Evolutionary conservation across 2,888 invertebrate species (phyloP), one percentile per base, ranked within the genome.

Genomic region (Druceiella hillmani): DNA sequence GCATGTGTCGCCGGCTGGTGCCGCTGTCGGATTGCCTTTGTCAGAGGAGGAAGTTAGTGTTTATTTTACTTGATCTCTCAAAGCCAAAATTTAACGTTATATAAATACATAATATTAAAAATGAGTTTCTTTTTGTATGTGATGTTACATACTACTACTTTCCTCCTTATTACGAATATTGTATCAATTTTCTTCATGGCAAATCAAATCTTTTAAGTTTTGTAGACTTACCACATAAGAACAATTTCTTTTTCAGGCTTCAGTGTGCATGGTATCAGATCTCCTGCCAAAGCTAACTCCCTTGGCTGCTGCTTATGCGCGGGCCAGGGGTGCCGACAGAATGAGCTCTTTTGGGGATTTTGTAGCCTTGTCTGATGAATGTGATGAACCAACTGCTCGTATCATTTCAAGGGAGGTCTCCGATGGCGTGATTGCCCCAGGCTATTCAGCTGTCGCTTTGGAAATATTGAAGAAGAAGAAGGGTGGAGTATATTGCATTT

Each of bases 321-420:
- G 97, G 40, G 98, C 98, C 0, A 79, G 98, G 57, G 97, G 98
- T 33, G 95, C 97, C 10, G 98, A 99, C 66, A 79, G 98, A 36
- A 98, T 99, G 98, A 97, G 95, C 5, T 97, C 97, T 1, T 99
- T 98, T 64, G 98, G 99, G 0, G 99, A 99, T 66, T 98, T 98
- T 62, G 79, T 98, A 20, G 94, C 95, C 0, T 62, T 99, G 0
- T 97, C 95, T 0, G 93, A 95, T 59, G 63, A 69, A 1, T 99
- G 98, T 57, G 98, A 99, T 64, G 79, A 75, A 32, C 57, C 81
- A 43, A 99, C 98, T 0, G 98, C 99, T 0, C 82, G 78, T 57
- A 87, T 99, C 38, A 92, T 99, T 42, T 87, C 91, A 0, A 80
- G 87, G 12, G 84, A 95, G 70, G 97, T 98, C 0, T 98, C 97